These are phyloP conservation scores for Sebastes diploproa DNA, from an alignment of 2,797 vertebrate species.

Conservation along the genomic window DNA sequence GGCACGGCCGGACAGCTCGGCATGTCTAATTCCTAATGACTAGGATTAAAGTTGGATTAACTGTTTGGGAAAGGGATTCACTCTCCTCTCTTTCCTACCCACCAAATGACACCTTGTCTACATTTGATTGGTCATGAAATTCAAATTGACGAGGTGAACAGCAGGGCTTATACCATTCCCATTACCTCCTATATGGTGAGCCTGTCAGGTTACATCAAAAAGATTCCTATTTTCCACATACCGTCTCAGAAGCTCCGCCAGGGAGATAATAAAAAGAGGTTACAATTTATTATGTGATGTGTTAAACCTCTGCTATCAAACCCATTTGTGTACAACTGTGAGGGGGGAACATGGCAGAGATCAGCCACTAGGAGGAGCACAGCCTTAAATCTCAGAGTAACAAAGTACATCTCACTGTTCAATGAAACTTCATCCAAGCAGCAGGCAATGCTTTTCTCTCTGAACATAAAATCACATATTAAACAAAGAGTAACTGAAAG, in stretches of 20 bases:
- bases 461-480: not conserved
- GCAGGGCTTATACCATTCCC: conserved; percentile 65
- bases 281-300: conserved; percentile 64
- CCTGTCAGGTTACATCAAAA: conserved; percentile 69
- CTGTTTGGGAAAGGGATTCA: conserved; percentile 97
- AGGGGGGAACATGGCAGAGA: conserved; percentile 53
- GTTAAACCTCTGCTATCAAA: conserved; percentile 67
- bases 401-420: conserved; percentile 40
- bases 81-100: conserved; percentile 80
- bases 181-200: conserved; percentile 64
- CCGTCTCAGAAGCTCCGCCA: conserved; percentile 10
- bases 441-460: not conserved
- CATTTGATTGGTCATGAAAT: conserved; percentile 93
- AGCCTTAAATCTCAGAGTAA: conserved; percentile 57
- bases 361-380: conserved; percentile 85
- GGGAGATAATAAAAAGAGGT: conserved; percentile 54
- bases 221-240: conserved; percentile 45
- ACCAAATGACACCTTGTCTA: conserved; percentile 95
- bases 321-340: conserved; percentile 58
- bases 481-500: conserved; percentile 11
- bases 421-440: conserved; percentile 29
- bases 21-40: conserved; percentile 99
- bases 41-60: conserved; percentile 99
- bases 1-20: conserved; percentile 99
- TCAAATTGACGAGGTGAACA: conserved; percentile 81